Evolutionary conservation across 2,113 vertebrate genomes (phyloP).

Genomic region (Ursus arctos): DNA sequence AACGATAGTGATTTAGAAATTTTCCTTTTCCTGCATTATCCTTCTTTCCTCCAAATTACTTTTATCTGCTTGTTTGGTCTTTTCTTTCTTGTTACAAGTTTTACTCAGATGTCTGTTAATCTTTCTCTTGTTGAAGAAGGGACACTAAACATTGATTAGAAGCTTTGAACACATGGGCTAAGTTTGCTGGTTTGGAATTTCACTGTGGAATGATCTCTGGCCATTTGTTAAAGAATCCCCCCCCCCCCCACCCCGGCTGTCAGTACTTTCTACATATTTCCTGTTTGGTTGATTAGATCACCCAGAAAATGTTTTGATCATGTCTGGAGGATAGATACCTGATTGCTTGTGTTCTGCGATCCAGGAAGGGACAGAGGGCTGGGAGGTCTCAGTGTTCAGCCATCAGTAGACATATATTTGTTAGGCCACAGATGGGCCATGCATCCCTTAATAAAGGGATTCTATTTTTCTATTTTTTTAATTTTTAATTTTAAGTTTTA

Average conservation of each 20-base stretch:
- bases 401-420: neutral
- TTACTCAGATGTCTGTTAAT: neutral
- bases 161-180: neutral
- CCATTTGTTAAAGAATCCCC: neutral
- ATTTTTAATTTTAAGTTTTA: neutral
- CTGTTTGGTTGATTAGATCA: neutral
- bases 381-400: neutral
- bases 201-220: neutral
- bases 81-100: slow-evolving; percentile 8
- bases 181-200: neutral
- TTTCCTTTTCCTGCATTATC: neutral
- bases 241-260: neutral
- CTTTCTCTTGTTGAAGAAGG: slow-evolving; percentile 4
- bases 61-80: neutral
- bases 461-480: neutral
- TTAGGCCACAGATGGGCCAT: neutral
- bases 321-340: neutral
- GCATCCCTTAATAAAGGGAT: neutral
- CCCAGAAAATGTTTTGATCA: slow-evolving; percentile 12
- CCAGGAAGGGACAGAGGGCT: neutral
- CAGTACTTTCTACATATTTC: neutral
- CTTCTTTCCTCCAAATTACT: slow-evolving; percentile 14
- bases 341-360: neutral
- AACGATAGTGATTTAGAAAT: neutral
- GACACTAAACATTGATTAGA: neutral